Conservation (phyloP, 2,888 invertebrate genomes). For the Neelides folsomi region DNA sequence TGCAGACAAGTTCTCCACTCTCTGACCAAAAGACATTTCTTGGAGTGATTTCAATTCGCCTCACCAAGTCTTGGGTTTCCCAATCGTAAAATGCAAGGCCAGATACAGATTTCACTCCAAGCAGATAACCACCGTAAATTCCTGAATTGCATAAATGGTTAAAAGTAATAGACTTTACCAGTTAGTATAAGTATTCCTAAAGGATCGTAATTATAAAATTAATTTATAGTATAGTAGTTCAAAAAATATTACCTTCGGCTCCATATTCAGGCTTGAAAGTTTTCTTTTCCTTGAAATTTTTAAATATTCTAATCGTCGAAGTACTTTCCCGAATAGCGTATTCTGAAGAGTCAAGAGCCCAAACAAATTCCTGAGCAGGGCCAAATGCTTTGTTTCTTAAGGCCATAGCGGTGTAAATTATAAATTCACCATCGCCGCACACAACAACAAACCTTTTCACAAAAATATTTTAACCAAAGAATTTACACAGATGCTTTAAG, state of each 20-base stretch:
- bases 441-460: conserved; percentile 64
- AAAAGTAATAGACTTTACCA: background rate
- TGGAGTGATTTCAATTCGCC: conserved; percentile 93
- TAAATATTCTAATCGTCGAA: conserved; percentile 82
- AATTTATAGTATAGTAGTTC: background rate
- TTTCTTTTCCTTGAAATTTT: conserved; percentile 95
- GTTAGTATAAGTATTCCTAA: background rate
- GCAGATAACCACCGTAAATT: conserved; percentile 78
- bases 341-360: conserved; percentile 92
- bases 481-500: too few species aligned
- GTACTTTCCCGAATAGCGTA: conserved; percentile 67
- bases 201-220: too few species aligned
- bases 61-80: conserved; percentile 80
- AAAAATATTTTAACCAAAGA: too few species aligned
- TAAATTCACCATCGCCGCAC: conserved; percentile 98
- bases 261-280: conserved; percentile 93
- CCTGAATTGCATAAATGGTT: conserved; percentile 40
- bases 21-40: conserved; percentile 93
- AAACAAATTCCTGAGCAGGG: conserved; percentile 95
- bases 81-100: conserved; percentile 94
- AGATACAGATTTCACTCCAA: conserved; percentile 82
- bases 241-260: conserved; percentile 57
- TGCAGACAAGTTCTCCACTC: conserved; percentile 78
- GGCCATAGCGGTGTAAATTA: conserved; percentile 99
- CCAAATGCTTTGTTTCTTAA: conserved; percentile 97